Conservation (phyloP, 1,140 invertebrate genomes). For the Sitophilus oryzae region DNA sequence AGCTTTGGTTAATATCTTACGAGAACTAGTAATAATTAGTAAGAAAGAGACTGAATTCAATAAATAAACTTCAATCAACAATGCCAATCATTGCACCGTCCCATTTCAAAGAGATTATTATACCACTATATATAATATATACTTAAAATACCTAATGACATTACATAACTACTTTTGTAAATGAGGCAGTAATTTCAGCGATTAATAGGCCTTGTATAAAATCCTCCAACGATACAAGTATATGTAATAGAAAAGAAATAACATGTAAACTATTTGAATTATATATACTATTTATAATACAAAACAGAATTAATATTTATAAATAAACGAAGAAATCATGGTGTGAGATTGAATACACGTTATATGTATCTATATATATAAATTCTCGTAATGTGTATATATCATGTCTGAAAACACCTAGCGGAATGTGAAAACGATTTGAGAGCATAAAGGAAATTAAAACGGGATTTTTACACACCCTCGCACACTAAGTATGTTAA, state of each 20-base stretch:
- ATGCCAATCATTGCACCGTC: conserved; percentile 21
- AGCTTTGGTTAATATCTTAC: conserved; percentile 19
- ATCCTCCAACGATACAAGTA: conserved; percentile 4
- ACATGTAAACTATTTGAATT: background rate
- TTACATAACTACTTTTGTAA: conserved; percentile 25
- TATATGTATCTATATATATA: too few relatives aligned
- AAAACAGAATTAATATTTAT: too few relatives aligned
- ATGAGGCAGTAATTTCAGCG: conserved; percentile 26
- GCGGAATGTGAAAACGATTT: too few relatives aligned
- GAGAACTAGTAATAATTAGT: conserved; percentile 19
- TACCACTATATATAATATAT: conserved; percentile 14
- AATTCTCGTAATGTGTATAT: too few relatives aligned
- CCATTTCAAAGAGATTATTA: conserved; percentile 14
- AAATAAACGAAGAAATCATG: too few relatives aligned
- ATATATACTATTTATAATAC: too few relatives aligned
- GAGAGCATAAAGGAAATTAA: too few relatives aligned
- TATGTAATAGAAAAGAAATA: background rate
- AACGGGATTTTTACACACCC: conserved; percentile 8
- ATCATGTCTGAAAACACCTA: too few relatives aligned
- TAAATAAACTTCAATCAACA: background rate
- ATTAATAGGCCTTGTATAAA: conserved; percentile 21
- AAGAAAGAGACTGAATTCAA: conserved; percentile 16
- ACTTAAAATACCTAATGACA: conserved; percentile 13
- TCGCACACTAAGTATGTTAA: conserved; percentile 33
- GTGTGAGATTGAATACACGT: too few relatives aligned